Evolutionary conservation across 2,888 invertebrate species (phyloP), one percentile per base, ranked within the genome.

Genomic region (Digitonthophagus gazella): DNA sequence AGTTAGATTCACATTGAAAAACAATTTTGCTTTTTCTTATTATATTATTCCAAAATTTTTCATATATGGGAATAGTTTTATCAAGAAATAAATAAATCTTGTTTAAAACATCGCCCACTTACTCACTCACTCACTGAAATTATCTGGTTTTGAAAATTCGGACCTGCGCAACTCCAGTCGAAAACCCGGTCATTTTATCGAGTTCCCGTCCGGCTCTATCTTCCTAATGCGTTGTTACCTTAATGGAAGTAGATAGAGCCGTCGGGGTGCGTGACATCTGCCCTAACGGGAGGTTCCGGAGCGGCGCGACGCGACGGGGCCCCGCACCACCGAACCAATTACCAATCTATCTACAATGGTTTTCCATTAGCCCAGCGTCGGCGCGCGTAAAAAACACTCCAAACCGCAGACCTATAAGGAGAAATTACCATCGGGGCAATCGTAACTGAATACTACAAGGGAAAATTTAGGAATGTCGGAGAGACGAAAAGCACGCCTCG

Each of bases 321-420:
- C 61, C 61, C 18, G 61, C 18, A 14, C 18, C 19, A 18, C 76
- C 76, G 76, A 76, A 76, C 76, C 76, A 76, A 76, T 76, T 76
- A 76, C 75, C 68, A 74, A 75, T 71, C 66, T 74, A 76, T 74
- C 72, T 73, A 76, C 76, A 76, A 75, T 76, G 75, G 67, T 75
- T 75, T 76, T 75, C 76, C 76, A 76, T 76, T 76, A 76, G 20
- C 70, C 69, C 71, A 71, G 65, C 69, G 28, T 44, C 28, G 28
- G 11, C 28, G 28, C 28, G 11, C 28, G 28, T 8, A 44, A 44
- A 44, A 44, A 44, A 44, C 11, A 44, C n/a, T 44, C 3, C 22
- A 22, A 4, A 44, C 28, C 28, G 6, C n/a, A n/a, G n/a, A n/a
- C n/a, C n/a, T n/a, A n/a, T n/a, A n/a, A n/a, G n/a, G n/a, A n/a